Conservation (phyloP, 2,113 vertebrate genomes). For the Formicarius rufipectus region DNA sequence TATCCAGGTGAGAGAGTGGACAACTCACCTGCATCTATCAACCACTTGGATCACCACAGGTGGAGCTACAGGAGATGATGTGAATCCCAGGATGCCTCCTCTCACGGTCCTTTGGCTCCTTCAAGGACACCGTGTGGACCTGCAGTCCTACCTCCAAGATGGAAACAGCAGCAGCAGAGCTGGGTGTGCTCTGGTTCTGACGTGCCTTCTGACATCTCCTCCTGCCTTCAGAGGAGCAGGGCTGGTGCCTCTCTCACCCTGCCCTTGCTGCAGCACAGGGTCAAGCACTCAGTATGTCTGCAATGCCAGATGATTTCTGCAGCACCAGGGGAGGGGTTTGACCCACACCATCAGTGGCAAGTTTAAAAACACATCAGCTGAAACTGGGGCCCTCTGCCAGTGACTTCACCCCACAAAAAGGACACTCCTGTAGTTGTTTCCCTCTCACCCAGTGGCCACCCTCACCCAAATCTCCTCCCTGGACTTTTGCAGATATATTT, state of each 20-base stretch:
- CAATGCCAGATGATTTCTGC: not conserved
- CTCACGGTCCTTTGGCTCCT: not conserved
- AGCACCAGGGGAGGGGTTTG: not conserved
- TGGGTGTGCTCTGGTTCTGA: accelerated
- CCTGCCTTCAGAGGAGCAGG: not conserved
- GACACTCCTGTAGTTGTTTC: not conserved
- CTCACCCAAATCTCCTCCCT: not conserved
- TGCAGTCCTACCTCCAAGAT: not conserved
- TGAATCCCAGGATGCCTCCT: not conserved
- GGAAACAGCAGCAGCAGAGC: not conserved
- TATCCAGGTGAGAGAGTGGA: not conserved
- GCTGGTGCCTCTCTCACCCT: not conserved
- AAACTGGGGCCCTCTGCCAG: not conserved
- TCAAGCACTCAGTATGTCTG: not conserved
- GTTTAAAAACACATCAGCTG: not conserved
- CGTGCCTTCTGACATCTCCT: not conserved
- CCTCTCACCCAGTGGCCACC: not conserved
- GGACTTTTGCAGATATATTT: not conserved
- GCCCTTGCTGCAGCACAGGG: not conserved
- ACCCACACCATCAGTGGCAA: too few relatives aligned
- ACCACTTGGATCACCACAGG: not conserved
- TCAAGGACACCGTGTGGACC: not conserved
- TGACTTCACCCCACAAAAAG: not conserved
- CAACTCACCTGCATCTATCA: not conserved
- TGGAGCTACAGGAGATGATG: not conserved